A percentile compares a stretch with the other conserved stretches of the same genome.
These are phyloP conservation scores for Rhamphomyia laevipes DNA, from an alignment of 2,888 invertebrate species.

Conservation along the genomic window DNA sequence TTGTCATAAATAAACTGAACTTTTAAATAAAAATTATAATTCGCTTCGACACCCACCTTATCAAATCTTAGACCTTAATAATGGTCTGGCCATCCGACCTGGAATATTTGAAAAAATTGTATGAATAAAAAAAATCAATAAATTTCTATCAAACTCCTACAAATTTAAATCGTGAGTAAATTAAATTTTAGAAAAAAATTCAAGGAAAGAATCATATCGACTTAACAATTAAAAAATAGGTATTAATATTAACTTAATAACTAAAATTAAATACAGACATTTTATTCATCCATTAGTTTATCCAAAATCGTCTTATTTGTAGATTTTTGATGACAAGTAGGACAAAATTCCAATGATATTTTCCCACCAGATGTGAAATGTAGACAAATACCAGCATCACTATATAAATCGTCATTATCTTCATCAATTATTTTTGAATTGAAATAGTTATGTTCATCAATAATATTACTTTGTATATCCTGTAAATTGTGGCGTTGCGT, in stretches of 20 bases:
- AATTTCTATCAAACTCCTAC: too few relatives aligned
- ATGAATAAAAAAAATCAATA: neutral
- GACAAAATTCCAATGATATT: conserved; percentile 47
- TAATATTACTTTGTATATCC: conserved; percentile 8
- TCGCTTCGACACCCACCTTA: neutral
- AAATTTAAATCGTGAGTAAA: too few relatives aligned
- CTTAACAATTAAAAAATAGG: neutral
- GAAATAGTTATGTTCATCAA: conserved; percentile 19
- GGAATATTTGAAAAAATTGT: neutral
- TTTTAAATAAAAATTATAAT: neutral
- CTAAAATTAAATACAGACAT: neutral
- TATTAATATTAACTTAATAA: neutral
- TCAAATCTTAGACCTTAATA: neutral
- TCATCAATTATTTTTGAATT: conserved; percentile 5
- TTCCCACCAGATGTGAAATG: conserved; percentile 42
- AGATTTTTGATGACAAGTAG: conserved; percentile 41
- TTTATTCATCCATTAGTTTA: neutral
- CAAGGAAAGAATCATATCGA: too few relatives aligned
- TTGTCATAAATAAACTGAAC: neutral
- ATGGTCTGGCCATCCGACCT: neutral
- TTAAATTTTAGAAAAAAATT: too few relatives aligned
- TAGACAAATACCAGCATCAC: conserved; percentile 43
- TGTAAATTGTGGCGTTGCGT: neutral
- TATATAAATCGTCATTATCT: conserved; percentile 14
- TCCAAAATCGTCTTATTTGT: neutral